Conservation (phyloP, 2,797 vertebrate species). For the Anguilla marmorata region DNA sequence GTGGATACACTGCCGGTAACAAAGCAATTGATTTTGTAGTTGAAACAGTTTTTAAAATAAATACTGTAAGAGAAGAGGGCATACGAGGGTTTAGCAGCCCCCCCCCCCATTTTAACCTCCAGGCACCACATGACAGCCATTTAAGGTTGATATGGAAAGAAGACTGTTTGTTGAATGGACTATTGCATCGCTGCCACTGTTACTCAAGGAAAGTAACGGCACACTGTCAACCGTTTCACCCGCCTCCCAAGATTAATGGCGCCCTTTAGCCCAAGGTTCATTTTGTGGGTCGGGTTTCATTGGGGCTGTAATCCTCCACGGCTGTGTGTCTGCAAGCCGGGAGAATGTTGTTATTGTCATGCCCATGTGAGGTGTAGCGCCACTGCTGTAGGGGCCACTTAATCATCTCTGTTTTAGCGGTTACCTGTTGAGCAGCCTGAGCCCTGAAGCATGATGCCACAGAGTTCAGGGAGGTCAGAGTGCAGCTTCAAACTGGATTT, state of each 20-base stretch:
- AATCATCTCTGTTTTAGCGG: slow-evolving; percentile 1
- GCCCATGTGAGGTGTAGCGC: background rate
- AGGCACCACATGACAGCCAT: background rate
- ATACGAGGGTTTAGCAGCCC: too few relatives aligned
- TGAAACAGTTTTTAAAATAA: background rate
- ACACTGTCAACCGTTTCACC: slow-evolving; percentile 1
- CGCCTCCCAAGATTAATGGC: background rate
- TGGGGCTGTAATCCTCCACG: background rate
- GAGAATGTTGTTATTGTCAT: background rate
- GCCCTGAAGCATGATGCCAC: background rate
- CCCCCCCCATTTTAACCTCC: background rate
- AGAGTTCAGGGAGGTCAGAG: background rate
- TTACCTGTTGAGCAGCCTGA: background rate
- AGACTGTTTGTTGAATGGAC: background rate
- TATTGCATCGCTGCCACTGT: background rate
- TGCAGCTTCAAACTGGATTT: background rate
- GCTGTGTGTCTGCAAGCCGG: background rate
- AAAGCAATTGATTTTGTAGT: background rate
- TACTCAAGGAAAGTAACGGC: background rate
- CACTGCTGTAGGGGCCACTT: background rate
- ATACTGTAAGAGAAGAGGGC: background rate
- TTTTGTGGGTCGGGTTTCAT: background rate
- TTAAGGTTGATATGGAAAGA: background rate
- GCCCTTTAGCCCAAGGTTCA: background rate
- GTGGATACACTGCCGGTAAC: background rate